Conservation (phyloP, 2,888 invertebrate species). For the Heliconius erato region DNA sequence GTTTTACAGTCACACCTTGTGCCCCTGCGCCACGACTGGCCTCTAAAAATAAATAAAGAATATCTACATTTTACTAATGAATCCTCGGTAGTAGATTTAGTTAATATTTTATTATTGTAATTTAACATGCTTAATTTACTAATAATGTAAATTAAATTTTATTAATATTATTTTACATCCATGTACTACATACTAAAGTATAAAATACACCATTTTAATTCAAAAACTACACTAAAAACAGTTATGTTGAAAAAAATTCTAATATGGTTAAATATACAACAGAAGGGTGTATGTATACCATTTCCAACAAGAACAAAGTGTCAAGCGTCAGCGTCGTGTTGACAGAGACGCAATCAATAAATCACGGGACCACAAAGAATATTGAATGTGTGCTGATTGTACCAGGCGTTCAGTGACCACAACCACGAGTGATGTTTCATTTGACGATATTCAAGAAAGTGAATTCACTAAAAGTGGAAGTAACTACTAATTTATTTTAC, state of each 20-base stretch:
- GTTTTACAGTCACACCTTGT: no score
- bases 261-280: neutral
- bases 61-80: neutral
- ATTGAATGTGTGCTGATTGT: slow-evolving; percentile 85
- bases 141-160: no score
- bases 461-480: neutral
- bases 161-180: neutral
- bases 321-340: slow-evolving; percentile 72
- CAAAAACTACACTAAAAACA: neutral
- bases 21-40: no score
- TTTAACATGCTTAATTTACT: no score
- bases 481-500: slow-evolving; percentile 4
- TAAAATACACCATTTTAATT: neutral
- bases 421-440: slow-evolving; percentile 56
- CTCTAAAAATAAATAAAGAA: no score
- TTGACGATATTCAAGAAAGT: slow-evolving; percentile 9
- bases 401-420: slow-evolving; percentile 72
- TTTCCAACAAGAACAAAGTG: slow-evolving; percentile 14
- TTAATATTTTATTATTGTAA: neutral
- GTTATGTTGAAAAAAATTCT: neutral
- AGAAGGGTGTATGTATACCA: slow-evolving; percentile 10
- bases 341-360: slow-evolving; percentile 86
- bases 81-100: neutral
- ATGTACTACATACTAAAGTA: neutral
- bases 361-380: slow-evolving; percentile 74